Percentiles rank a stretch among this genome's conserved stretches.
Conservation (phyloP, 2,113 vertebrate species). For the Illadopsis cleaveri region DNA sequence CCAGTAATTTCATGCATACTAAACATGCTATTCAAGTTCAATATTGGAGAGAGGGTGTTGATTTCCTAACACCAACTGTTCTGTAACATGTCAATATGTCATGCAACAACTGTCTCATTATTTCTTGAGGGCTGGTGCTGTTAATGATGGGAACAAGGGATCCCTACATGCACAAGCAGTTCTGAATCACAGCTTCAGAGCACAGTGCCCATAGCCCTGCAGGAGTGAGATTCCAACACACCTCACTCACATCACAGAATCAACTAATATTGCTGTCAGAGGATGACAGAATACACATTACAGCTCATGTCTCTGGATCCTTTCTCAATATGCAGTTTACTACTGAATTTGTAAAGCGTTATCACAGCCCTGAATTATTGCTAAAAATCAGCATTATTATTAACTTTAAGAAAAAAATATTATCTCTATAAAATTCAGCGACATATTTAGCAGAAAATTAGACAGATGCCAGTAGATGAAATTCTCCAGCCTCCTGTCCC, state of each 20-base stretch:
- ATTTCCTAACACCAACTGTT: conserved; percentile 17
- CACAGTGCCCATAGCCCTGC: neutral
- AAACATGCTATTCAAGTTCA: neutral
- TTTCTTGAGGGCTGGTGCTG: neutral
- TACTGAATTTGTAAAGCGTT: neutral
- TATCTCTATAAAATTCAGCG: neutral
- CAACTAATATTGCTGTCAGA: neutral
- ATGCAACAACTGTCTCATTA: neutral
- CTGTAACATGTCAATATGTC: neutral
- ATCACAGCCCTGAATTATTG: neutral
- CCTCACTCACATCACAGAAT: neutral
- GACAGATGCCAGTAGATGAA: neutral
- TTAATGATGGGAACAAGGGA: neutral
- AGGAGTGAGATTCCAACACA: neutral
- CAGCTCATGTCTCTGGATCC: neutral
- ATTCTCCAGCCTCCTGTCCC: neutral
- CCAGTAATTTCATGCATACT: neutral
- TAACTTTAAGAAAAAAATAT: neutral
- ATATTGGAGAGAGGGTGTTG: neutral
- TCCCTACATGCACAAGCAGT: neutral
- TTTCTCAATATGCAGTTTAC: neutral
- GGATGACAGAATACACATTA: neutral
- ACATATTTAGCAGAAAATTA: neutral
- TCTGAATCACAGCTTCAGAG: neutral
- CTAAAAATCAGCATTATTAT: neutral